Evolutionary conservation across 37 sponge, comb jelly and placozoan genomes (phyloP).

Genomic region (Bolinopsis microptera): DNA sequence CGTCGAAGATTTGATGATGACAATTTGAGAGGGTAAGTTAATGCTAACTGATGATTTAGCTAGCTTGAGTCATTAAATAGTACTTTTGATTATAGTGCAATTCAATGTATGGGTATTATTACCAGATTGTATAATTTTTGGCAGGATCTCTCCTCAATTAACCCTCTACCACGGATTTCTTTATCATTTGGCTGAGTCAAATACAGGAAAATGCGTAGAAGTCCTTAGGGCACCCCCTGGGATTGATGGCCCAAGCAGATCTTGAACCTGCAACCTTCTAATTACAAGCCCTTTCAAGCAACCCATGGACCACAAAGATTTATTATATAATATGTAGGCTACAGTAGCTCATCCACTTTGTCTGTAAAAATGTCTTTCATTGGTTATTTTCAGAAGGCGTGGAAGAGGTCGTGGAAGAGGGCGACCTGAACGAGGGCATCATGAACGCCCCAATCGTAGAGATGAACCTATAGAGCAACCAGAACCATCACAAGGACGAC

Average conservation of each 20-base stretch:
- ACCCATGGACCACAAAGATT: too few relatives aligned
- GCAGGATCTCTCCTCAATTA: too few relatives aligned
- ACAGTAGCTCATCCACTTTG: too few relatives aligned
- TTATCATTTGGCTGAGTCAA: background rate
- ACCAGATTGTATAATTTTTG: too few relatives aligned
- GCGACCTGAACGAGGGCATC: background rate
- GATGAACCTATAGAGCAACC: background rate
- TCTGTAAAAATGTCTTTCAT: too few relatives aligned
- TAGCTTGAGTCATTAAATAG: too few relatives aligned
- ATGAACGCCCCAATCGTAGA: background rate
- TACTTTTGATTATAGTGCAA: too few relatives aligned
- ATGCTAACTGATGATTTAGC: too few relatives aligned
- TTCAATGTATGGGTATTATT: too few relatives aligned
- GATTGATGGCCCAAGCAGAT: background rate
- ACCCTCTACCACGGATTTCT: background rate
- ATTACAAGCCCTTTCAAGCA: too few relatives aligned
- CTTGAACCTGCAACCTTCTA: background rate
- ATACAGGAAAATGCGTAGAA: background rate
- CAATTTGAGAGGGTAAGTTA: background rate
- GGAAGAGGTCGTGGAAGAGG: slow-evolving; percentile 34
- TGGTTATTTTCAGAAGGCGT: background rate
- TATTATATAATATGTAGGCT: too few relatives aligned
- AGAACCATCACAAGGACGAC: background rate
- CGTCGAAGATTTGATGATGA: slow-evolving; percentile 42
- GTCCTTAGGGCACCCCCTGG: too few relatives aligned